Conservation (phyloP, 1,140 invertebrate species). For the Fopius arisanus region DNA sequence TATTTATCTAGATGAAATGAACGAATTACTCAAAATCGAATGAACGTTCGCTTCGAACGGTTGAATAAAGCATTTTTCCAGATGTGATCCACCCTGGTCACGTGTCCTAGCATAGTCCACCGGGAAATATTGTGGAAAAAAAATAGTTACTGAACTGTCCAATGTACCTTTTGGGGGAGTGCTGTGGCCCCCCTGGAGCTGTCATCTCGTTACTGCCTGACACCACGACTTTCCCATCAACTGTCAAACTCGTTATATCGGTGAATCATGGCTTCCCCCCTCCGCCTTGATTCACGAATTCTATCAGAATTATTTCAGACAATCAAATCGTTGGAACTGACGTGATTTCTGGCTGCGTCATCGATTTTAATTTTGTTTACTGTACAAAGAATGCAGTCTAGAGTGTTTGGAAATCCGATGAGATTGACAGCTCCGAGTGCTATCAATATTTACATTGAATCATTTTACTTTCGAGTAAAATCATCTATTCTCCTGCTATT, state of each 20-base stretch:
- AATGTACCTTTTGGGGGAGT: not conserved
- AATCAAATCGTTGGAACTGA: not conserved
- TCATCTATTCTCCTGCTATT: no score
- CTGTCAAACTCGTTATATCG: slow-evolving; percentile 6
- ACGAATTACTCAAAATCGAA: slow-evolving; percentile 2
- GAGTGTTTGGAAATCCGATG: not conserved
- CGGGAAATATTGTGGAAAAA: slow-evolving; percentile 16
- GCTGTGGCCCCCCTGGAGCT: not conserved
- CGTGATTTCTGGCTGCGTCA: not conserved
- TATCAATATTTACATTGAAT: no score
- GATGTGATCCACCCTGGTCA: not conserved
- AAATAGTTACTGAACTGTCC: slow-evolving; percentile 14
- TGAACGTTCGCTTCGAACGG: not conserved
- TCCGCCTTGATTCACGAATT: not conserved
- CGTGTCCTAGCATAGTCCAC: not conserved
- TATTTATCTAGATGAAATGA: not conserved
- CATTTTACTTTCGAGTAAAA: no score
- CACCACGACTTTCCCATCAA: slow-evolving; percentile 12
- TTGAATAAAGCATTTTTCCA: not conserved
- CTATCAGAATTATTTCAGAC: not conserved
- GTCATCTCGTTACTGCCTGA: slow-evolving; percentile 17
- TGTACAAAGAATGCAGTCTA: not conserved
- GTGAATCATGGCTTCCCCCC: slow-evolving; percentile 1
- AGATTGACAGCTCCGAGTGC: not conserved
- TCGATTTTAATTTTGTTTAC: not conserved